phyloP scores from a whole-genome alignment of 2,113 vertebrate genomes.

The Brachirus orientalis region DNA sequence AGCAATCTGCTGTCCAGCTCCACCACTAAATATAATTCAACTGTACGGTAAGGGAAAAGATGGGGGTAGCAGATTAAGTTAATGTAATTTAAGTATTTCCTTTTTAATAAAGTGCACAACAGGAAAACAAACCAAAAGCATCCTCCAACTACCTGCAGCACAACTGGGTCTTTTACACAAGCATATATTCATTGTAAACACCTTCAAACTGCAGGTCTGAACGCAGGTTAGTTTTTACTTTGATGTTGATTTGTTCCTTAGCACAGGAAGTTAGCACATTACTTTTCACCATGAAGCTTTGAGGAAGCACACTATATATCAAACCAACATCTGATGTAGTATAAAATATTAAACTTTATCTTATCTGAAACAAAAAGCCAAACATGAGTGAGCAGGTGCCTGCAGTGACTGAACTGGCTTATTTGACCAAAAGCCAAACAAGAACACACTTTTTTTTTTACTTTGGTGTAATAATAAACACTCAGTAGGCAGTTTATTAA shows the following conservation, averaged over 20 bases:
- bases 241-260: constrained; percentile 6
- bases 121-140: background rate
- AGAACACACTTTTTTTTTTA: background rate
- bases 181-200: constrained; percentile 1
- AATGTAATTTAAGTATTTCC: constrained; percentile 7
- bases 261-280: background rate
- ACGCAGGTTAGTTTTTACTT: background rate
- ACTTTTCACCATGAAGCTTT: too few species aligned
- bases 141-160: background rate
- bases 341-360: too few species aligned
- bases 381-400: too few species aligned
- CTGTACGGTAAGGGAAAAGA: background rate
- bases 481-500: background rate
- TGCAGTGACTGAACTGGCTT: too few species aligned
- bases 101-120: background rate
- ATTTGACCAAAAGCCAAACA: background rate
- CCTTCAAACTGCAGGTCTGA: background rate
- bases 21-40: constrained; percentile 9
- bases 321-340: background rate
- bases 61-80: background rate
- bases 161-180: background rate
- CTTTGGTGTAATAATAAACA: background rate
- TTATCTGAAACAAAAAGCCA: too few species aligned
- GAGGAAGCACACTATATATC: background rate
- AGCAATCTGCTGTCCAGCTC: background rate